These are phyloP conservation scores for Lophius americanus DNA, from an alignment of 2,797 vertebrate species.

Conservation along the genomic window DNA sequence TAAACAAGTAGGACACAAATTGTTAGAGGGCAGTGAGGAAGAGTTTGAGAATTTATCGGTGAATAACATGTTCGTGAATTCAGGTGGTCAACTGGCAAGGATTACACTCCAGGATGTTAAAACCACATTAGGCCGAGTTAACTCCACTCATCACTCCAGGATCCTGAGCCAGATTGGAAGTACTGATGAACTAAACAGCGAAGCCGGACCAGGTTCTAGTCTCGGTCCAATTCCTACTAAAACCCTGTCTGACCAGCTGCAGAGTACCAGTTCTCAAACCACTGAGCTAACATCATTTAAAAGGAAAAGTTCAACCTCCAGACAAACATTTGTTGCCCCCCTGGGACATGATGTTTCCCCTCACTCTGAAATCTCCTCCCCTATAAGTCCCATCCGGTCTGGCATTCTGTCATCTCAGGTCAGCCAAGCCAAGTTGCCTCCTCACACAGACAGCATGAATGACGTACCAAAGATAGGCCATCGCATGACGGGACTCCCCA, in stretches of 20 bases:
- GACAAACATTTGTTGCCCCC: constrained; percentile 9
- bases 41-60: constrained; percentile 10
- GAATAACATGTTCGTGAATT: constrained; percentile 14
- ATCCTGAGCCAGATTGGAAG: constrained; percentile 31
- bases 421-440: constrained; percentile 4
- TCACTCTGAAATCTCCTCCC: constrained; percentile 4
- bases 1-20: neutral
- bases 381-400: neutral
- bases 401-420: neutral
- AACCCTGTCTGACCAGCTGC: constrained; percentile 6
- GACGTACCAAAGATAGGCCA: constrained; percentile 10
- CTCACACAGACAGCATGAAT: neutral
- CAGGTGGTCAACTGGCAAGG: constrained; percentile 19
- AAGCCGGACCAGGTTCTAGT: neutral
- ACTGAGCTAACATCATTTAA: neutral
- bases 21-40: constrained; percentile 9
- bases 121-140: constrained; percentile 40
- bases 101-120: constrained; percentile 62
- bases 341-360: neutral
- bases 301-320: constrained; percentile 7
- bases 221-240: neutral
- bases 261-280: neutral
- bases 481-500: constrained; percentile 13
- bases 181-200: neutral
- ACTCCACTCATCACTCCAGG: neutral